These are phyloP conservation scores for Myathropa florea DNA, from an alignment of 2,888 invertebrate genomes.

Conservation along the genomic window DNA sequence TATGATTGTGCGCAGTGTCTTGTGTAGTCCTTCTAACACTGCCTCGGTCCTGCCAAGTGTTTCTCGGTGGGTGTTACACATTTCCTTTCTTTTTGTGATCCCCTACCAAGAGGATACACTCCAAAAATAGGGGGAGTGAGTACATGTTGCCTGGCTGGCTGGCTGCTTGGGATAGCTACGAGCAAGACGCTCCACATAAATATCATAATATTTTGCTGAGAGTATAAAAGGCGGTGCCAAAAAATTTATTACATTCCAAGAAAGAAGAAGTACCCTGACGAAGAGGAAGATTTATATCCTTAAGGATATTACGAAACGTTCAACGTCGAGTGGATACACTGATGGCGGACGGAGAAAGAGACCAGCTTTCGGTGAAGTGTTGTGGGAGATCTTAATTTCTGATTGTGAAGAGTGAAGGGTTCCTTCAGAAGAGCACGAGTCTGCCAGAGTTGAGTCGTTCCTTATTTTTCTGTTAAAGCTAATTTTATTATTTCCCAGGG, in stretches of 20 bases:
- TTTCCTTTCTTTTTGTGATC: not conserved
- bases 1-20: slow-evolving; percentile 64
- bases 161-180: slow-evolving; percentile 3
- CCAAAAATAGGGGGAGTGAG: slow-evolving; percentile 6
- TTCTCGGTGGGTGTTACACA: slow-evolving; percentile 53
- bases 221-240: slow-evolving; percentile 71
- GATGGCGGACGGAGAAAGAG: slow-evolving; percentile 1
- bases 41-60: slow-evolving; percentile 24
- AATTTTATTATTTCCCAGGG: slow-evolving; percentile 31
- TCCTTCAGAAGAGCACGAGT: no score
- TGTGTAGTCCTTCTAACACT: slow-evolving; percentile 12
- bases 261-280: slow-evolving; percentile 43
- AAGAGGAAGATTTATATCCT: slow-evolving; percentile 67
- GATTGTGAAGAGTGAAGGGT: slow-evolving; percentile 36
- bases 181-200: slow-evolving; percentile 51
- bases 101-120: slow-evolving; percentile 29
- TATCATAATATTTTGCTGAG: slow-evolving; percentile 61
- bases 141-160: slow-evolving; percentile 14
- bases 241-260: slow-evolving; percentile 60
- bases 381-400: slow-evolving; percentile 57
- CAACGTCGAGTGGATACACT: slow-evolving; percentile 38
- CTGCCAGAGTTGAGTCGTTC: not conserved
- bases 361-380: slow-evolving; percentile 24
- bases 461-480: slow-evolving; percentile 9
- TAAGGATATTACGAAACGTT: slow-evolving; percentile 59